Conservation (phyloP, 2,888 invertebrate genomes). For the Lasius platythorax region DNA sequence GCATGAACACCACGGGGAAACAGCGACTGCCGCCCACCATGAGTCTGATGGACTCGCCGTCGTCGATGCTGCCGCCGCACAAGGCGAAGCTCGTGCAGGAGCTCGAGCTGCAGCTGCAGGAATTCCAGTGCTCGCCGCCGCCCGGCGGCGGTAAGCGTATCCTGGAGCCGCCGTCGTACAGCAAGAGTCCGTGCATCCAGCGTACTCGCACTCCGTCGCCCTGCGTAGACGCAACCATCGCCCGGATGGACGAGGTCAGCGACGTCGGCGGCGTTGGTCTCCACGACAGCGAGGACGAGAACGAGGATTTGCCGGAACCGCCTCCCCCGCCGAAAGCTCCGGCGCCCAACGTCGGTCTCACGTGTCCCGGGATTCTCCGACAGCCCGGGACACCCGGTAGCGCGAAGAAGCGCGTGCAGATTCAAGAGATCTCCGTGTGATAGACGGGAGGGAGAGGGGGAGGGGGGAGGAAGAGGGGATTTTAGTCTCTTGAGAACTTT, state of each 20-base stretch:
- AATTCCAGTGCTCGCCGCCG: constrained; percentile 88
- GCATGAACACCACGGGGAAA: constrained; percentile 87
- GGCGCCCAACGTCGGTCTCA: constrained; percentile 85
- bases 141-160: constrained; percentile 83
- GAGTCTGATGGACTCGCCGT: constrained; percentile 78
- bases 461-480: neutral
- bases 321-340: constrained; percentile 88
- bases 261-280: constrained; percentile 85
- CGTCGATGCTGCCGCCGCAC: constrained; percentile 80
- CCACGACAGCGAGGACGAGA: constrained; percentile 85
- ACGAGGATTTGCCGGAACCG: constrained; percentile 88
- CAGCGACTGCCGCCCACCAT: constrained; percentile 82
- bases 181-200: constrained; percentile 77
- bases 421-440: constrained; percentile 96
- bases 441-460: neutral
- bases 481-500: constrained; percentile 37
- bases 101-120: constrained; percentile 89
- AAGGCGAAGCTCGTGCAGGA: constrained; percentile 84
- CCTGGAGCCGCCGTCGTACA: constrained; percentile 81
- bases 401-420: constrained; percentile 96
- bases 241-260: constrained; percentile 83
- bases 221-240: constrained; percentile 83
- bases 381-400: constrained; percentile 91
- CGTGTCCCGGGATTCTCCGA: constrained; percentile 89
- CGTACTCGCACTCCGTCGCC: constrained; percentile 82